Evolutionary conservation across 2,113 vertebrate species (phyloP), one percentile per base, ranked within the genome.

Genomic region (Pangasianodon hypophthalmus): DNA sequence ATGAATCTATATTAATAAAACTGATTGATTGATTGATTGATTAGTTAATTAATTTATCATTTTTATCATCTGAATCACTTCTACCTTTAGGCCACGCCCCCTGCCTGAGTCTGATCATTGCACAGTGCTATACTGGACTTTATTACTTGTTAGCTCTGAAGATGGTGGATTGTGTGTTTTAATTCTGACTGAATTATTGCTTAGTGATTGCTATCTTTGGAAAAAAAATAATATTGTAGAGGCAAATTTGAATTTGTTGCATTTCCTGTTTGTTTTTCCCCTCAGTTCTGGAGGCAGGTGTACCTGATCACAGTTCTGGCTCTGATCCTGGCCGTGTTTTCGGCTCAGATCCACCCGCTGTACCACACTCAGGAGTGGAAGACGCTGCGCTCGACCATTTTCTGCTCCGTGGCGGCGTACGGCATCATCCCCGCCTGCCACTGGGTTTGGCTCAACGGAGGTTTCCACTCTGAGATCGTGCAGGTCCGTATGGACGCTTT

Each of bases 311-410:
- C 96, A 0, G 97, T 99, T 90, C 96, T 99, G 77, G 97, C 97
- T 0, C 92, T 96, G 96, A 98, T 99, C 94, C 91, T 99, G 94
- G 97, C 97, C 0, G 98, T 99, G 56, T 99, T 99, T 94, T 97
- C 97, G 21, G 97, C 97, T 37, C 98, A 99, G 95, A 97, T 99
- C 62, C 98, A 99, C 60, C 98, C 98, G 60, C 97, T 87, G 95
- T 99, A 99, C 96, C 97, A 98, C 95, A 98, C 97, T 0, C 97
- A 97, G 44, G 97, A 98, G 89, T 99, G 98, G 98, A 97, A 97
- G 71, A 93, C 93, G 19, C 96, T 98, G 86, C 97, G 98, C 44
- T 96, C 96, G 1, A 1, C 96, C 73, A 98, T 98, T 94, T 99
- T 99, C 88, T 99, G 97, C 92, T 97, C 96, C 0, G 97, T 99